Percentiles rank a stretch among this genome's conserved stretches.
Evolutionary conservation across 2,113 vertebrate species (phyloP).

Genomic region (Embiotoca jacksoni): DNA sequence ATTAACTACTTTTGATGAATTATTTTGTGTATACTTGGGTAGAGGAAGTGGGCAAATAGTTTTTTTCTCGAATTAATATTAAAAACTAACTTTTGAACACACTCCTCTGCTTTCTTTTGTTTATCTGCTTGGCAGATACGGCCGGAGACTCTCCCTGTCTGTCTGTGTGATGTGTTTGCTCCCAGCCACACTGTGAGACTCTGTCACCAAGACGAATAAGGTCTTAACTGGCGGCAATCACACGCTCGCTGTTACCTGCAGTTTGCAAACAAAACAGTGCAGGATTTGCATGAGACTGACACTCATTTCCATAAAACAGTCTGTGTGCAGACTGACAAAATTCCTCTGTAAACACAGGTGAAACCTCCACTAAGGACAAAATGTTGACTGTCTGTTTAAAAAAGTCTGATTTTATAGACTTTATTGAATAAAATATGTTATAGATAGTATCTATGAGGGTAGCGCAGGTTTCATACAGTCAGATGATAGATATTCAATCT

Average conservation of each 20-base stretch:
- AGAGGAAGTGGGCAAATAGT: slow-evolving; percentile 44
- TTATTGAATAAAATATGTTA: too few species aligned
- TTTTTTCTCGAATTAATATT: slow-evolving; percentile 60
- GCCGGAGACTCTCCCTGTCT: background rate
- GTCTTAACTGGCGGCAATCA: slow-evolving; percentile 6
- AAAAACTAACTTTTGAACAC: slow-evolving; percentile 53
- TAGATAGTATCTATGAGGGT: too few species aligned
- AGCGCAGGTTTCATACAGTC: background rate
- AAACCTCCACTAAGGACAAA: background rate
- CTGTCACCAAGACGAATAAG: slow-evolving; percentile 28
- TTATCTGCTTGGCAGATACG: slow-evolving; percentile 13
- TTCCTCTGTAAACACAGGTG: background rate
- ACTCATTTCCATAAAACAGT: slow-evolving; percentile 27
- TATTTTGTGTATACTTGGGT: slow-evolving; percentile 58
- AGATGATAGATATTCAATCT: background rate
- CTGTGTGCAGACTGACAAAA: background rate
- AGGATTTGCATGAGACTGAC: slow-evolving; percentile 28
- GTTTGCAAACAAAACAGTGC: slow-evolving; percentile 22
- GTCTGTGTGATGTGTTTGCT: slow-evolving; percentile 22
- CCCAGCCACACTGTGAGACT: background rate
- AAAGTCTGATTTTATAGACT: background rate
- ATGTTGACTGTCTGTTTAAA: background rate
- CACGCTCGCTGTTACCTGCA: background rate
- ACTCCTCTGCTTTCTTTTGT: slow-evolving; percentile 5
- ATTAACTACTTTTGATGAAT: slow-evolving; percentile 29